Conservation (phyloP, 2,113 vertebrate genomes). For the Thalassarche chlororhynchos region DNA sequence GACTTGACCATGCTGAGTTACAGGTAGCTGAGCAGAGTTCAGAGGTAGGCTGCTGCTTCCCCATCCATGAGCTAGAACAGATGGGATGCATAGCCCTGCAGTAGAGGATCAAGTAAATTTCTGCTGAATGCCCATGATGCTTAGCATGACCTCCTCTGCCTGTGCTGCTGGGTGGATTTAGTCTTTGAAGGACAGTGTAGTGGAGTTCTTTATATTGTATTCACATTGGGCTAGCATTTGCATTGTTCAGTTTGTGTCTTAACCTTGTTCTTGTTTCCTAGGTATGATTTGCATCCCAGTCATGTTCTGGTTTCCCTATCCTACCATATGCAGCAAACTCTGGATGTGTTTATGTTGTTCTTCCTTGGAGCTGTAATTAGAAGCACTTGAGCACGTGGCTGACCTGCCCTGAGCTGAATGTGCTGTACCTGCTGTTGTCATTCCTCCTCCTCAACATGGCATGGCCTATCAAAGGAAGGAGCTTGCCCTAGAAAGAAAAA, state of each 20-base stretch:
- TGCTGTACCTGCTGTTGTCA: slow-evolving; percentile 43
- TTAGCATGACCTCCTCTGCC: neutral
- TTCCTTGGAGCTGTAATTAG: slow-evolving; percentile 36
- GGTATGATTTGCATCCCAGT: neutral
- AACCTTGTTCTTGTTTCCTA: neutral
- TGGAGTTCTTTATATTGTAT: neutral
- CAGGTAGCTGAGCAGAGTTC: neutral
- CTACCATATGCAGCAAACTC: neutral
- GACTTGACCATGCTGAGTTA: neutral
- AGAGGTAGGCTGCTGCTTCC: neutral
- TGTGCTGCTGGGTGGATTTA: neutral
- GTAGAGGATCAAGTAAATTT: neutral
- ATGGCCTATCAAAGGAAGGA: neutral
- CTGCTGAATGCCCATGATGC: neutral
- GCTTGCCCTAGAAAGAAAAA: slow-evolving; percentile 11
- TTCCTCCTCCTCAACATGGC: neutral
- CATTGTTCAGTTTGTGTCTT: neutral
- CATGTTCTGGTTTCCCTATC: neutral
- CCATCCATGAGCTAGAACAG: neutral
- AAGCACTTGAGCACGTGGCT: neutral
- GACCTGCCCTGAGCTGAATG: slow-evolving; percentile 31
- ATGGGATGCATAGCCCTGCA: neutral
- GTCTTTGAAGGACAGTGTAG: neutral
- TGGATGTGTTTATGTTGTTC: neutral
- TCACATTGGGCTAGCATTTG: neutral